These are phyloP conservation scores for Meloe dianella DNA, from an alignment of 2,888 invertebrate species.

Conservation along the genomic window DNA sequence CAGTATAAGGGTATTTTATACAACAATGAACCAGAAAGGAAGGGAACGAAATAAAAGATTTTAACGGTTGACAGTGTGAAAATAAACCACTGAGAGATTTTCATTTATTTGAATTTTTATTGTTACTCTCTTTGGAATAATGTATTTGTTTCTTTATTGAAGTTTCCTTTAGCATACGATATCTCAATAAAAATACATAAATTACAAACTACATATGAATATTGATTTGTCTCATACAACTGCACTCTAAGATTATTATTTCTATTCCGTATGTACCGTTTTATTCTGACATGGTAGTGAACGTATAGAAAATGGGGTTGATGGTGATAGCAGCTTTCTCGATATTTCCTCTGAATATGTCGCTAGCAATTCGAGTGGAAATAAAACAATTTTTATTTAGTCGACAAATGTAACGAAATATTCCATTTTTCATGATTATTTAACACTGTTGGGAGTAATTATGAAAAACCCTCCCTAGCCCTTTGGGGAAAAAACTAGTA, in stretches of 20 bases:
- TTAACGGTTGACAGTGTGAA: not conserved
- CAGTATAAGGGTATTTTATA: not conserved
- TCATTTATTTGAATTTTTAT: not conserved
- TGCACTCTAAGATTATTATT: not conserved
- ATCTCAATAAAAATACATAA: not conserved
- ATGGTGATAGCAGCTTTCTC: not conserved
- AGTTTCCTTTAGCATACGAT: not conserved
- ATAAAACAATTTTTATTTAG: not conserved
- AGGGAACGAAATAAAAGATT: not conserved
- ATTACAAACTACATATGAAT: not conserved
- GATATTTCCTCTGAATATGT: not conserved
- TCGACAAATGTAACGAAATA: not conserved
- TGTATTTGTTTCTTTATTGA: not conserved
- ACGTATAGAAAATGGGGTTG: not conserved
- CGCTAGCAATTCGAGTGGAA: too few relatives aligned
- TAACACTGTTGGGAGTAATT: not conserved
- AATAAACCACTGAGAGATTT: not conserved
- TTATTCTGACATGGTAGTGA: not conserved
- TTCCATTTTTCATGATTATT: conserved; percentile 1
- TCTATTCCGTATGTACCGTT: too few relatives aligned
- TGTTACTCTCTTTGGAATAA: not conserved
- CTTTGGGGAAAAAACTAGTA: not conserved
- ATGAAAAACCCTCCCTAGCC: not conserved
- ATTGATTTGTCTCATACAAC: not conserved
- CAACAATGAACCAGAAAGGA: not conserved